These are phyloP conservation scores for Apodemus speciosus DNA, from an alignment of 2,113 vertebrate species.

Conservation along the genomic window DNA sequence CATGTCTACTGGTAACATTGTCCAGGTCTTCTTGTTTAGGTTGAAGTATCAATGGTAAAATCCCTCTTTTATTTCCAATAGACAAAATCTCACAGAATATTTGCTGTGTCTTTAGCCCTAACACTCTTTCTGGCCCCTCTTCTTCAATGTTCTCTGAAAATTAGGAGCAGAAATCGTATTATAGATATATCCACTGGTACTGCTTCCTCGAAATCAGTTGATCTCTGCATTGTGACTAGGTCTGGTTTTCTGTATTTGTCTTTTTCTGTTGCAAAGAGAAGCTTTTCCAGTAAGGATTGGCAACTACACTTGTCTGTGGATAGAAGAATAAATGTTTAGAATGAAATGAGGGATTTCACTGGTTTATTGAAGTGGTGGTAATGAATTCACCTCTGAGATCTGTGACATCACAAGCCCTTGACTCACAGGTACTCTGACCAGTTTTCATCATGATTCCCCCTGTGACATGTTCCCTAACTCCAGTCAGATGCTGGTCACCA, in stretches of 20 bases:
- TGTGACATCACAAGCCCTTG: background rate
- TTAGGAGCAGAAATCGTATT: background rate
- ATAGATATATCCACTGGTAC: background rate
- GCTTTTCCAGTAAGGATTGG: background rate
- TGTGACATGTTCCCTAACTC: background rate
- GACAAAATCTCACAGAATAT: background rate
- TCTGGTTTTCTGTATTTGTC: background rate
- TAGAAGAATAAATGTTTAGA: background rate
- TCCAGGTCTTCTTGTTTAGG: background rate
- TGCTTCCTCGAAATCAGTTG: background rate
- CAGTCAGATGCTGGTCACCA: background rate
- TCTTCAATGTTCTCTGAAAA: background rate
- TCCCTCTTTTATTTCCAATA: background rate
- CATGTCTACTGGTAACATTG: background rate
- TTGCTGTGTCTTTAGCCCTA: background rate
- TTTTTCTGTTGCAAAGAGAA: background rate
- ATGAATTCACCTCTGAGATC: background rate
- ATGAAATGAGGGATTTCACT: background rate
- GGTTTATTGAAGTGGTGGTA: background rate
- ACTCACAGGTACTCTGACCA: too few relatives aligned
- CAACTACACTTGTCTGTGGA: background rate
- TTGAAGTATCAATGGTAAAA: background rate
- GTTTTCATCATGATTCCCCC: background rate
- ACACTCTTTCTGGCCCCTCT: background rate
- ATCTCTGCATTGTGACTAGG: background rate